Base-by-base conservation (phyloP, 2,113 vertebrate genomes). In the Oncorhynchus clarkii region DNA sequence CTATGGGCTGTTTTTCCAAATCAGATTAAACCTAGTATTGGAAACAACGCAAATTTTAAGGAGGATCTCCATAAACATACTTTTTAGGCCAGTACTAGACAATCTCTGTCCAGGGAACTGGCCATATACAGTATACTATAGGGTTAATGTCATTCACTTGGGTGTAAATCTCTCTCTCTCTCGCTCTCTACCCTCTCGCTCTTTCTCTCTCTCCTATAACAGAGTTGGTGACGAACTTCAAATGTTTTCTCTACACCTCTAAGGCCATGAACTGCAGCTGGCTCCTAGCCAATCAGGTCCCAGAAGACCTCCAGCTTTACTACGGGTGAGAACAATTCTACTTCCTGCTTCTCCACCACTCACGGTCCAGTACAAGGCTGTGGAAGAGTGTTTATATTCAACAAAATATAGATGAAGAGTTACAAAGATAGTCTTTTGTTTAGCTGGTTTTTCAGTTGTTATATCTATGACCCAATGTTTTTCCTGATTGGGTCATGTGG, bases 191-290 rank as follows among this genome's bases (percentile, higher is more conserved):
- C 39, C 39, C 8, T 45, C 39, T 45, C 39, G 1, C 39, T 45
- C 39, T 45, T 8, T 57, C 14, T 6, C 54, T 57, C 51, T 57
- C 54, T 57, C 54, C 16, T 20, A 20, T 57, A 2, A 3, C 74
- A 92, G 90, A 79, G 1, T 80, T 93, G 75, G 87, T 92, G 68
- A 71, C 0, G 5, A 2, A 85, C 4, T 39, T 86, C 64, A 0
- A 24, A 2, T 92, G 88, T 59, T 26, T 4, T 60, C 54, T 78
- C 12, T 9, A 57, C 22, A 45, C 81, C 0, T 0, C 2, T 1
- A 1, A 3, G 0, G 2, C 29, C 0, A 13, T 70, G 27, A 26
- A 27, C 66, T 93, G 91, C 74, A 83, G 82, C 29, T 93, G 92
- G 92, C 4, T 1, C 1, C 26, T 69, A 3, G 4, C 8, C 60